Conservation (phyloP, 53 echinoderm and acorn worm species). For the Arbacia lixula region DNA sequence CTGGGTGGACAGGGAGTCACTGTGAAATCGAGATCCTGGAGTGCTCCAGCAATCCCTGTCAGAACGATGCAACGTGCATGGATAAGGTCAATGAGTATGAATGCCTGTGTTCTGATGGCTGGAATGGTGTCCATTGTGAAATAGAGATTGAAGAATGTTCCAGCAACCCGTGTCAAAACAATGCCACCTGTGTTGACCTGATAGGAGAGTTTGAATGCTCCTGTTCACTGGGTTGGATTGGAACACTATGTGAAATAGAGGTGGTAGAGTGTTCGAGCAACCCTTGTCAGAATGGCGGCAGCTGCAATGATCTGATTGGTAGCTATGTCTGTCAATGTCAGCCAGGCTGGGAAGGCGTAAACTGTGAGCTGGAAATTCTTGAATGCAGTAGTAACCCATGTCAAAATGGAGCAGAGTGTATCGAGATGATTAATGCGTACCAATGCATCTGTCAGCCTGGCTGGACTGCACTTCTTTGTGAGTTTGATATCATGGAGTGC, state of each 20-base stretch:
- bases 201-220: slow-evolving; percentile 46
- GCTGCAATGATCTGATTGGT: slow-evolving; percentile 45
- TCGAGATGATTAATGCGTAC: slow-evolving; percentile 55
- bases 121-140: slow-evolving; percentile 47
- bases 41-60: slow-evolving; percentile 22
- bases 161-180: slow-evolving; percentile 60
- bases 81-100: slow-evolving; percentile 65
- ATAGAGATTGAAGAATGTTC: slow-evolving; percentile 13
- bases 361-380: slow-evolving; percentile 62
- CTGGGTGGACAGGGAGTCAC: neutral
- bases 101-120: slow-evolving; percentile 69
- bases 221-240: slow-evolving; percentile 56
- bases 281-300: slow-evolving; percentile 70
- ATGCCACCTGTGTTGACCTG: slow-evolving; percentile 44
- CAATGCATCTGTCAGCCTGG: slow-evolving; percentile 67
- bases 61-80: slow-evolving; percentile 59
- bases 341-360: slow-evolving; percentile 52
- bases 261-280: slow-evolving; percentile 44
- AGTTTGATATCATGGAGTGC: slow-evolving; percentile 69
- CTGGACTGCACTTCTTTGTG: slow-evolving; percentile 66
- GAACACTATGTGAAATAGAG: slow-evolving; percentile 43
- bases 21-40: slow-evolving; percentile 14
- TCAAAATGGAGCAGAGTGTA: slow-evolving; percentile 63
- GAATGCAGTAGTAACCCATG: slow-evolving; percentile 64
- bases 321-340: slow-evolving; percentile 53